A percentile compares a stretch with the other conserved stretches of the same genome.
phyloP scores from a whole-genome alignment of 2,113 vertebrate genomes.

The Oryctolagus cuniculus region DNA sequence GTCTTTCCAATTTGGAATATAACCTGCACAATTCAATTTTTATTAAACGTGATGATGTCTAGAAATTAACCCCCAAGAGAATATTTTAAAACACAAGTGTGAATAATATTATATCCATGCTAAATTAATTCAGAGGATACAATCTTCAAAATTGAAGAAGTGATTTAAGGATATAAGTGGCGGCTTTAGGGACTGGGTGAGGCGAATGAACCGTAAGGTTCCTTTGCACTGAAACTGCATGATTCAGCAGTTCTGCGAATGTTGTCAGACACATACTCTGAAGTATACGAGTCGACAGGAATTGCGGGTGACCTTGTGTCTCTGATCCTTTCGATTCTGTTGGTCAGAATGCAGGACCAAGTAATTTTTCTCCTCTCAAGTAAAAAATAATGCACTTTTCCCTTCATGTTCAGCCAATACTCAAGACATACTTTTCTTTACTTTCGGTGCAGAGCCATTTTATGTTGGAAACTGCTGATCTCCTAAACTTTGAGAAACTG shows the following conservation, averaged over 20 bases:
- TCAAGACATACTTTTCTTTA: conserved; percentile 7
- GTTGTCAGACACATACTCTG: not conserved
- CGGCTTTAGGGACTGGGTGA: not conserved
- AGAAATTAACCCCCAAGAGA: conserved; percentile 72
- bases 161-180: not conserved
- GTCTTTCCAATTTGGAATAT: conserved; percentile 34
- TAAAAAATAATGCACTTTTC: not conserved
- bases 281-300: not conserved
- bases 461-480: not conserved
- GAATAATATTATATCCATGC: not conserved
- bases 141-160: conserved; percentile 42
- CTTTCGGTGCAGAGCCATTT: conserved; percentile 28
- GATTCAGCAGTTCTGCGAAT: not conserved
- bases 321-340: not conserved
- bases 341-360: not conserved
- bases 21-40: conserved; percentile 66
- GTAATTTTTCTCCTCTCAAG: conserved; percentile 9
- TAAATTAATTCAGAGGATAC: conserved; percentile 41
- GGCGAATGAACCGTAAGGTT: not conserved
- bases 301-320: not conserved
- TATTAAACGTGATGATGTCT: conserved; percentile 66
- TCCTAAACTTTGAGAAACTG: conserved; percentile 33
- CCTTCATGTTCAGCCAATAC: not conserved
- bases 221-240: not conserved
- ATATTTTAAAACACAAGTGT: conserved; percentile 68